Base-by-base conservation (phyloP, 2,888 invertebrate genomes). In the Dioctria linearis region DNA sequence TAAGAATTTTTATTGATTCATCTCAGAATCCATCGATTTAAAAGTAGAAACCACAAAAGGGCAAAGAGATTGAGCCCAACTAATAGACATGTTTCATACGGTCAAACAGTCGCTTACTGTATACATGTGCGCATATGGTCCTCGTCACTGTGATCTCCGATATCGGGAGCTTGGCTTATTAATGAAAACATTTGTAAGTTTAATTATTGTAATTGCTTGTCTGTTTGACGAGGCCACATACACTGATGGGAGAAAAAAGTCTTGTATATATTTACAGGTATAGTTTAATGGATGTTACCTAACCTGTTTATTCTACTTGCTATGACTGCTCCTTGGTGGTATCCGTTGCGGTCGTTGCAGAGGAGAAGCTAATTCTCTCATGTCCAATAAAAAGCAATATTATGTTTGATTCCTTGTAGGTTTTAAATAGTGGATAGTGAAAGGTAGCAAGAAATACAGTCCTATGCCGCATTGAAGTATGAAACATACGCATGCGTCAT, bases 121-220 rank as follows among this genome's bases (percentile, higher is more conserved):
- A 54, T 6, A 54, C 6, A 54, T 11, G 9, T 2, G 25, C 54
- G 54, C 4, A 3, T 54, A 54, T n/a, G 46, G 46, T 46, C 46
- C 46, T 66, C 25, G 46, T 37, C 37, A 6, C 76, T 25, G 13
- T 39, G 63, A 51, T 63, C 43, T 76, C 49, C 76, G 13, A 46
- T 76, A 61, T 49, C 37, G 63, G 25, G 37, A 76, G 63, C 76
- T 76, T 76, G 76, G 63, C 76, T 61, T 76, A 76, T 76, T 76
- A 76, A 76, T 76, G 76, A 76, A 76, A 76, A 76, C 76, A 76
- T 76, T 76, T 76, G 76, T 76, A 76, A 63, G 63, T 76, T 76
- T 76, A 76, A 25, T 25, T 76, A 76, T 76, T 76, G 76, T 76
- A 76, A 76, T 76, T 76, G 63, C 76, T 49, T 76, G 76, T 49